phyloP scores from a whole-genome alignment of 1,140 invertebrate genomes.

The Melanaphis sacchari region DNA sequence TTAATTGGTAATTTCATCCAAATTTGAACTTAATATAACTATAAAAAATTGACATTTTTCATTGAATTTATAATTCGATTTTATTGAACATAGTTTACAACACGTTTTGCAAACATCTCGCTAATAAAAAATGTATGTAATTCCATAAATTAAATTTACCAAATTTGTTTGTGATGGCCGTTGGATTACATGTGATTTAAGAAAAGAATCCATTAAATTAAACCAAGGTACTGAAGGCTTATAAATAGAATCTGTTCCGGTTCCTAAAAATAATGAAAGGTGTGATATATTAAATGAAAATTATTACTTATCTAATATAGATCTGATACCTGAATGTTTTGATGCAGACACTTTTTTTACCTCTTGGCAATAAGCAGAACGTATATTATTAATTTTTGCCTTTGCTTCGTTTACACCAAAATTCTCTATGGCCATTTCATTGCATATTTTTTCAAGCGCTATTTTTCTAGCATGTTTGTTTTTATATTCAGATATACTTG shows the following conservation, averaged over 20 bases:
- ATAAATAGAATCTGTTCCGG: not conserved
- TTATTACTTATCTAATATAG: conserved; percentile 8
- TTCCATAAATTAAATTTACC: too few species aligned
- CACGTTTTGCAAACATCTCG: too few species aligned
- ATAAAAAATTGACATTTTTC: too few species aligned
- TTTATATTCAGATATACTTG: not conserved
- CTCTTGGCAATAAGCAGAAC: not conserved
- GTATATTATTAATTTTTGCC: conserved; percentile 8
- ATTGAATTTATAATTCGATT: too few species aligned
- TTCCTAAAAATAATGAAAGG: not conserved
- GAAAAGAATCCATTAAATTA: not conserved
- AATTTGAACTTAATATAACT: too few species aligned
- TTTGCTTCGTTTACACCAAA: not conserved
- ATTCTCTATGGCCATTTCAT: not conserved
- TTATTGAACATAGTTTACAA: too few species aligned
- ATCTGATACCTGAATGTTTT: not conserved
- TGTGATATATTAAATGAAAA: not conserved
- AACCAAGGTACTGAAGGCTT: not conserved
- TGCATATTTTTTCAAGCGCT: not conserved
- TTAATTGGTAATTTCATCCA: too few species aligned
- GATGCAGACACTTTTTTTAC: not conserved
- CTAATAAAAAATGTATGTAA: too few species aligned
- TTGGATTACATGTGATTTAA: too few species aligned
- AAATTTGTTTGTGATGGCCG: too few species aligned
- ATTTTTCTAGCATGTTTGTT: not conserved